Conservation (phyloP, 37 sponge, comb jelly and placozoan species). For the Beroe forskalii region DNA sequence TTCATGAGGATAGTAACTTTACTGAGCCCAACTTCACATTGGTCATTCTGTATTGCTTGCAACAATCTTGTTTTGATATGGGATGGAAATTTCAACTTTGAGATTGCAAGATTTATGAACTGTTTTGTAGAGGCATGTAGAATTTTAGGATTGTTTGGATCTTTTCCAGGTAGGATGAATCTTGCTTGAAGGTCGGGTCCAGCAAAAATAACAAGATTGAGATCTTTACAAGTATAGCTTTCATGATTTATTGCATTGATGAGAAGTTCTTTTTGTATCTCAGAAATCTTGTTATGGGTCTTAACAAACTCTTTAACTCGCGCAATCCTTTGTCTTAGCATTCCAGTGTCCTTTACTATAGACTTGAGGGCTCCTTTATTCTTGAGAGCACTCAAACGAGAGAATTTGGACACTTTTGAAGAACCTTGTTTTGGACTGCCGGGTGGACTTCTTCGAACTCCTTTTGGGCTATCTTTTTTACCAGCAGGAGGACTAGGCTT, state of each 20-base stretch:
- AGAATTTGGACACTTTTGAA: background rate
- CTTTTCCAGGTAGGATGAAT: constrained; percentile 50
- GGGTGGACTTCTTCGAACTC: background rate
- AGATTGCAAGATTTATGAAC: constrained; percentile 27
- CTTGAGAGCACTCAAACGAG: constrained; percentile 34
- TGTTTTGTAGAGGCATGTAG: constrained; percentile 56
- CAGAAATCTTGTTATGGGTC: constrained; percentile 38
- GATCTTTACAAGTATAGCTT: constrained; percentile 51
- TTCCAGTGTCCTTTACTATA: background rate
- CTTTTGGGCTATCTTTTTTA: constrained; percentile 2
- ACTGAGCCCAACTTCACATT: constrained; percentile 38
- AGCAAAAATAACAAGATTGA: constrained; percentile 33
- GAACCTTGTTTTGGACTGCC: background rate
- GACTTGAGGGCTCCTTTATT: constrained; percentile 1
- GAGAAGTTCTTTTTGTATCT: constrained; percentile 49
- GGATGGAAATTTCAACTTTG: constrained; percentile 7
- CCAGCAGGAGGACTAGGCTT: background rate
- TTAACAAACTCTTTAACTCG: constrained; percentile 51
- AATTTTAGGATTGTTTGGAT: constrained; percentile 59
- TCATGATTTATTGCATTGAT: constrained; percentile 50
- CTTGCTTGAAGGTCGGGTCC: constrained; percentile 57
- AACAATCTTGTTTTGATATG: background rate
- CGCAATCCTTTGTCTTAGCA: constrained; percentile 4
- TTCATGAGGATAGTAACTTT: constrained; percentile 49
- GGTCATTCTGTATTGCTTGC: constrained; percentile 30